Base-by-base conservation (phyloP, 1,140 invertebrate species). In the Nylanderia fulva region DNA sequence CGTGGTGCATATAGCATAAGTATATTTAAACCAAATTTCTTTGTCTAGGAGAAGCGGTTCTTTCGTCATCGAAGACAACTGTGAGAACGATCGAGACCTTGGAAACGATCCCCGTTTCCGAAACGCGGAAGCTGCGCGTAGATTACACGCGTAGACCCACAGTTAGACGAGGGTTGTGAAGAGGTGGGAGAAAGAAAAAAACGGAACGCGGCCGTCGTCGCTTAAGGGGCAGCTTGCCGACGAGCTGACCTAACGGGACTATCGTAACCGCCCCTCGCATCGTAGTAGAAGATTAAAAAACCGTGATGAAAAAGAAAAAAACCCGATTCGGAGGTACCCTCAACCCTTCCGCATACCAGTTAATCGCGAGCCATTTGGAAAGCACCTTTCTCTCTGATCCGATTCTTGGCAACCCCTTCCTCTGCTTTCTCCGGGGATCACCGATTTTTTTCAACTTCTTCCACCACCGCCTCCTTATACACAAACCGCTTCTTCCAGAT, bases 281-380 rank as follows among this genome's bases (percentile, higher is more conserved):
- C 42, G 24, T n/a, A n/a, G 74, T 61, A 66, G 87, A 71, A 87
- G 71, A 88, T 90, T 63, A 85, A 90, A 91, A 91, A 89, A 89
- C n/a, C 21, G 76, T 63, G 64, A 72, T 85, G 61, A 80, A 85
- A 88, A 75, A 48, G 45, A 45, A 72, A 85, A 52, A 77, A 48
- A 54, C n/a, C n/a, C n/a, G 84, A 84, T 63, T 76, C 58, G 79
- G 63, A 85, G 85, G 86, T 88, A 77, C 87, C 36, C 75, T 89
- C 89, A 94, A 94, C 92, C 92, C 92, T 93, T 94, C 88, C 92
- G 92, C 88, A 92, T 91, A 85, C 85, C 85, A 91, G 87, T 61
- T 76, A 76, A 42, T 45, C 61, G 72, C 69, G 69, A 85, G 80
- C 87, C 83, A 91, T 90, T 90, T 86, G 76, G 89, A 92, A 92